Percentiles rank a stretch among this genome's conserved stretches.
Conservation (phyloP, 1,140 invertebrate genomes). For the Neuroterus valhalla region DNA sequence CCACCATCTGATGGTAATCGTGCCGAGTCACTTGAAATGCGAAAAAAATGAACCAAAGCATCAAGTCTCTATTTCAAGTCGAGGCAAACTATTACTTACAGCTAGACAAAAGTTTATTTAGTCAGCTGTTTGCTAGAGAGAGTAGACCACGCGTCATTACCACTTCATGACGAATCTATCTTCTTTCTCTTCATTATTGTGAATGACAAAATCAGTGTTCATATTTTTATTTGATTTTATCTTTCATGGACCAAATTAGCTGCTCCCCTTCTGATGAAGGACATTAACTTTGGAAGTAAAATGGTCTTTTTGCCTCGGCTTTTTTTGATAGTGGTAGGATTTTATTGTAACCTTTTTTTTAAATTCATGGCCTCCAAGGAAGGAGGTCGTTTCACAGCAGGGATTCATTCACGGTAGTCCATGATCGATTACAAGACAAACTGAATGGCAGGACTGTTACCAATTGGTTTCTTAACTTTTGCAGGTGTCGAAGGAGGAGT, state of each 20-base stretch:
- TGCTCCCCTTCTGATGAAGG: not conserved
- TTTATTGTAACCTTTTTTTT: constrained; percentile 5
- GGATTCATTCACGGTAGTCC: constrained; percentile 39
- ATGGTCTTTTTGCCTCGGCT: too few relatives aligned
- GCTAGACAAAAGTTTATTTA: constrained; percentile 14
- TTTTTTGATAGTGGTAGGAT: too few relatives aligned
- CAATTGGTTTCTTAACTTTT: constrained; percentile 43
- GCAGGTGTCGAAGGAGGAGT: constrained; percentile 93
- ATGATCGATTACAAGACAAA: constrained; percentile 40
- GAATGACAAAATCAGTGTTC: too few relatives aligned
- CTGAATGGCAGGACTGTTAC: constrained; percentile 13
- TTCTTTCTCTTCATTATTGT: too few relatives aligned
- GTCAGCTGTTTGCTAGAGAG: constrained; percentile 16
- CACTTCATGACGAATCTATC: not conserved
- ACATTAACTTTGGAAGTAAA: not conserved
- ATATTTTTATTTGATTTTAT: too few relatives aligned
- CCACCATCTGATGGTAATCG: constrained; percentile 23
- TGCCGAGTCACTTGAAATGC: constrained; percentile 17
- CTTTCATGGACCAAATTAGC: not conserved
- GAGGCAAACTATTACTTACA: constrained; percentile 21
- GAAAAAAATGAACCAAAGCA: constrained; percentile 14
- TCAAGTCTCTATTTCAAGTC: constrained; percentile 10
- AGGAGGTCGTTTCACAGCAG: constrained; percentile 1
- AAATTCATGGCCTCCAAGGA: not conserved
- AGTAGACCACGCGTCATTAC: constrained; percentile 12